Conservation (phyloP, 2,113 vertebrate genomes). For the Clarias magur region DNA sequence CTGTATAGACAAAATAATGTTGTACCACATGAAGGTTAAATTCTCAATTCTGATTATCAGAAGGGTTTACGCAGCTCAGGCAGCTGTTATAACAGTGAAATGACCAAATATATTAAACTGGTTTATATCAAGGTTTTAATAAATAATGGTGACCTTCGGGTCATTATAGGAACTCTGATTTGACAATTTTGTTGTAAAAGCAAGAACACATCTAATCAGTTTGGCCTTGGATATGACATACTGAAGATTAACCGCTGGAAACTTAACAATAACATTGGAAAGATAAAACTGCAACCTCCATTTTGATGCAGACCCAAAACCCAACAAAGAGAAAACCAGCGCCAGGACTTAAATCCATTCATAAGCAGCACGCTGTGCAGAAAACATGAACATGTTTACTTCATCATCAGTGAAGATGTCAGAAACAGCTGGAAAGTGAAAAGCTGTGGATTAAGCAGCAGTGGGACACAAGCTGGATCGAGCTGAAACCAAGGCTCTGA, state of each 20-base stretch:
- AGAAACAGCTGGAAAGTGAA: slow-evolving; percentile 33
- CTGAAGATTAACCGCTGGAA: not conserved
- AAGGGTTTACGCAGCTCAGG: not conserved
- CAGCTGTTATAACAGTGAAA: not conserved
- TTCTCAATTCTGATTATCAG: not conserved
- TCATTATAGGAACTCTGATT: not conserved
- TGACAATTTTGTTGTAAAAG: not conserved
- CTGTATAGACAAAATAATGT: not conserved
- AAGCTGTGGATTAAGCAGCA: not conserved
- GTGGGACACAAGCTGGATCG: not conserved
- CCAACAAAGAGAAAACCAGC: not conserved
- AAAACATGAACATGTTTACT: slow-evolving; percentile 22
- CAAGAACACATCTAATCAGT: not conserved
- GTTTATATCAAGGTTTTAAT: not conserved
- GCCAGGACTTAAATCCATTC: not conserved
- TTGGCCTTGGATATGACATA: not conserved
- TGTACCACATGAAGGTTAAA: not conserved
- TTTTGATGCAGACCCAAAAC: slow-evolving; percentile 18
- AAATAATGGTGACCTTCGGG: not conserved
- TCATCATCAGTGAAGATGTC: slow-evolving; percentile 1
- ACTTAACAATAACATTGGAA: too few species aligned
- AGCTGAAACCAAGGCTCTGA: not conserved
- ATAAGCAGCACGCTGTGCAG: not conserved
- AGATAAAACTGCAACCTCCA: not conserved
- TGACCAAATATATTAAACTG: not conserved